phyloP scores from a whole-genome alignment of 2,888 invertebrate species.

The Scaptomyza parva region DNA sequence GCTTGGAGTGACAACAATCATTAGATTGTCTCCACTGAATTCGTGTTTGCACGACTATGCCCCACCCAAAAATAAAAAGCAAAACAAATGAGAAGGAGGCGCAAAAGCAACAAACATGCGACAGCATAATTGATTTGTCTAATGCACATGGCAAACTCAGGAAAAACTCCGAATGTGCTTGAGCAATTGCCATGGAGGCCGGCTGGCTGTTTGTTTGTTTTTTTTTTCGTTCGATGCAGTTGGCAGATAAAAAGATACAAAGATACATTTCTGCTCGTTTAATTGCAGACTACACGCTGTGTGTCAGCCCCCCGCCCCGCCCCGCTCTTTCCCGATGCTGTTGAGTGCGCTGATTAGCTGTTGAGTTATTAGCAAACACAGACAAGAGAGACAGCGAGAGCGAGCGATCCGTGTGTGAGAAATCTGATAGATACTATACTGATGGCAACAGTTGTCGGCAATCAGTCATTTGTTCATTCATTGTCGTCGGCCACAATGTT shows the following conservation, averaged over 20 bases:
- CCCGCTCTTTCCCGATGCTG: neutral
- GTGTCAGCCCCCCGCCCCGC: conserved; percentile 12
- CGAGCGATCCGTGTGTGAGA: conserved; percentile 32
- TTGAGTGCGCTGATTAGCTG: conserved; percentile 72
- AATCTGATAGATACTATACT: conserved; percentile 45
- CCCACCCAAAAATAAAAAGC: conserved; percentile 34
- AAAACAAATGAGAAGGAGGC: neutral
- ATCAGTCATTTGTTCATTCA: conserved; percentile 70
- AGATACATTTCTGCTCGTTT: conserved; percentile 77
- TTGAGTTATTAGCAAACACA: conserved; percentile 81
- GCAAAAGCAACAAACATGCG: conserved; percentile 9
- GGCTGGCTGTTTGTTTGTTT: conserved; percentile 51
- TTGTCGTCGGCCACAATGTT: conserved; percentile 50
- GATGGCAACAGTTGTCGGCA: conserved; percentile 42
- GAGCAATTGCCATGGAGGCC: conserved; percentile 54
- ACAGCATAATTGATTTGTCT: conserved; percentile 75
- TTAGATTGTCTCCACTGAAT: conserved; percentile 31
- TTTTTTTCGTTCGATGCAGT: conserved; percentile 58
- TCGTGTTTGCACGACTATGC: conserved; percentile 27
- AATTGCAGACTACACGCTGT: conserved; percentile 74
- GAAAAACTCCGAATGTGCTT: conserved; percentile 54
- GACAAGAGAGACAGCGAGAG: too few species aligned
- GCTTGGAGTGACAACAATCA: conserved; percentile 47
- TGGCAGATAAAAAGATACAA: conserved; percentile 68
- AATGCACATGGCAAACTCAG: conserved; percentile 56